A percentile compares a stretch with the other conserved stretches of the same genome.
Evolutionary conservation across 2,113 vertebrate species (phyloP).

Genomic region (Melierax canorus): DNA sequence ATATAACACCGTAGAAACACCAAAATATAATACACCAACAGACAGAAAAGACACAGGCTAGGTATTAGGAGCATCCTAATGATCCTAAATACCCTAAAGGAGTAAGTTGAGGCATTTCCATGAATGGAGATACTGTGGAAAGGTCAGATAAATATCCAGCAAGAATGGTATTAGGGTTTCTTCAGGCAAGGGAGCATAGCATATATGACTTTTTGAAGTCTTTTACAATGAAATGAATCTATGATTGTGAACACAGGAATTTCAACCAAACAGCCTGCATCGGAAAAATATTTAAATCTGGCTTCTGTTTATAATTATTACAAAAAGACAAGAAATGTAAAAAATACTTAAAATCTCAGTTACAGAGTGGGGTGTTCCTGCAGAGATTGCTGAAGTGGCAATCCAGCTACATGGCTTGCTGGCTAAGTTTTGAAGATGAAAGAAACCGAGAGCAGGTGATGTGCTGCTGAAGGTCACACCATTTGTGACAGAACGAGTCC

Average conservation of each 20-base stretch:
- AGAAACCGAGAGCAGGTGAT: conserved; percentile 5
- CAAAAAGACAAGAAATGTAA: neutral
- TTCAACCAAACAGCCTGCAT: neutral
- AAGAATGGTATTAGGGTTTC: neutral
- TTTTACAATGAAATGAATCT: neutral
- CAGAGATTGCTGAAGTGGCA: neutral
- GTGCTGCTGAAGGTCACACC: conserved; percentile 15
- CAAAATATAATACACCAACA: neutral
- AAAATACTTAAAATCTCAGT: neutral
- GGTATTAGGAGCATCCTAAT: neutral
- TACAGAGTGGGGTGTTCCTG: neutral
- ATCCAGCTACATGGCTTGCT: neutral
- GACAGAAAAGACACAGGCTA: neutral
- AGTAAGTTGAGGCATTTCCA: neutral
- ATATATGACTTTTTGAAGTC: neutral
- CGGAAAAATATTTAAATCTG: neutral
- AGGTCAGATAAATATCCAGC: neutral
- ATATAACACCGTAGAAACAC: neutral
- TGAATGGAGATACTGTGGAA: neutral
- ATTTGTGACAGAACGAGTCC: neutral
- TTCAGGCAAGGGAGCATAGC: neutral
- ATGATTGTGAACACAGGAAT: neutral
- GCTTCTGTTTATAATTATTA: neutral
- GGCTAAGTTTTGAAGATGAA: neutral
- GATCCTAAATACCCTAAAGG: neutral